phyloP scores from a whole-genome alignment of 1,140 invertebrate species.

The Zaprionus capensis region DNA sequence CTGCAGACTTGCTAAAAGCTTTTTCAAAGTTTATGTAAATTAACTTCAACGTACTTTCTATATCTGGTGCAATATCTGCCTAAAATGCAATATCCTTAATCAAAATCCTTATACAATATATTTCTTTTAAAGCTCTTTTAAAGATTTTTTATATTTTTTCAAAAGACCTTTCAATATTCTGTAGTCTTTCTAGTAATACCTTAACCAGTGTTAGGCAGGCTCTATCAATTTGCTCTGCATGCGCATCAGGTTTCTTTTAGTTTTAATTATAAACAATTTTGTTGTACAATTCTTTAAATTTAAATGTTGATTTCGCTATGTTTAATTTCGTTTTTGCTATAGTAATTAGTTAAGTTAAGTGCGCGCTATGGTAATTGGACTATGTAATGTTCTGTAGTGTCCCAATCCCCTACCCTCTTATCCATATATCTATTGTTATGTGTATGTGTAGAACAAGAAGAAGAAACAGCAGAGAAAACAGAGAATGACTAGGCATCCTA shows the following conservation, averaged over 20 bases:
- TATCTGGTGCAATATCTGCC: no score
- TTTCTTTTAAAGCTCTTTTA: not conserved
- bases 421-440: conserved; percentile 21
- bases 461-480: not conserved
- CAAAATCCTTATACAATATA: not conserved
- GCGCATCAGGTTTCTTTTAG: conserved; percentile 34
- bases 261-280: conserved; percentile 53
- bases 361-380: conserved; percentile 69
- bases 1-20: not conserved
- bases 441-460: conserved; percentile 33
- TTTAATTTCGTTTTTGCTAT: conserved; percentile 53
- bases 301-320: conserved; percentile 57
- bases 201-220: not conserved
- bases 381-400: conserved; percentile 48
- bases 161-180: no score
- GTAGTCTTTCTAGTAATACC: no score
- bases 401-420: not conserved
- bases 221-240: conserved; percentile 5
- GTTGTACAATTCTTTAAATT: conserved; percentile 55
- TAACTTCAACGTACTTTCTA: no score
- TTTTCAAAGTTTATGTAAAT: no score
- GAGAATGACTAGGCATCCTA: conserved; percentile 32
- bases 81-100: not conserved
- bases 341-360: conserved; percentile 45
- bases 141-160: no score